Evolutionary conservation across 1,140 invertebrate genomes (phyloP), one percentile per base, ranked within the genome.

Genomic region (Lethrus apterus): DNA sequence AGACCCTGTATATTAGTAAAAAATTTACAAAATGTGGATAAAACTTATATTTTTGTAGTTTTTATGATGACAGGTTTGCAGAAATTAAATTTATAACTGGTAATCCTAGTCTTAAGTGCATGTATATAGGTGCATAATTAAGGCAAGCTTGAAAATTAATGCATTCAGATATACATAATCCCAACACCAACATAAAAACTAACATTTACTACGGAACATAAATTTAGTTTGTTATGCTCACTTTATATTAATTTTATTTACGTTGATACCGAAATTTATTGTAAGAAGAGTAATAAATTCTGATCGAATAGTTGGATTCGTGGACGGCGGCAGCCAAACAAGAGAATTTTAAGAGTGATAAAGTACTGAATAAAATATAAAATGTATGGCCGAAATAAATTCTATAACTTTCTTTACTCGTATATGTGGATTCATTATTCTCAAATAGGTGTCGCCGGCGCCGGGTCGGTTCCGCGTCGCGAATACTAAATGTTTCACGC

Each of bases 401-500:
- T 38, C 19, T 38, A 19, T 38, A 38, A 11, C 11, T 38, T 21
- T 38, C 18, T 23, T 38, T 38, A 23, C 35, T 21, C 11, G 35
- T 38, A 21, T 21, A 38, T 38, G 35, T 38, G 35, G 24, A 38
- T 38, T 38, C 35, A 38, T 38, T 38, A 38, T 38, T 21, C 19
- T 38, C 35, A 38, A 38, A 38, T 38, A 38, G 35, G 35, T 38
- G 35, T 20, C 32, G 32, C 32, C 20, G 35, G 35, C 35, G 35
- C 35, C 35, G 35, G 35, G 35, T 23, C 24, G 5, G 24, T n/a
- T 26, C 24, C 24, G 24, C 35, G 35, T 38, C 35, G 35, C 35
- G 35, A 38, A 38, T 38, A 38, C 35, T 19, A 21, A 38, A 38
- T 38, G 35, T 21, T 38, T 38, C 35, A 38, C 35, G 35, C 35